phyloP scores from a whole-genome alignment of 2,888 invertebrate genomes.

The Eledone cirrhosa region DNA sequence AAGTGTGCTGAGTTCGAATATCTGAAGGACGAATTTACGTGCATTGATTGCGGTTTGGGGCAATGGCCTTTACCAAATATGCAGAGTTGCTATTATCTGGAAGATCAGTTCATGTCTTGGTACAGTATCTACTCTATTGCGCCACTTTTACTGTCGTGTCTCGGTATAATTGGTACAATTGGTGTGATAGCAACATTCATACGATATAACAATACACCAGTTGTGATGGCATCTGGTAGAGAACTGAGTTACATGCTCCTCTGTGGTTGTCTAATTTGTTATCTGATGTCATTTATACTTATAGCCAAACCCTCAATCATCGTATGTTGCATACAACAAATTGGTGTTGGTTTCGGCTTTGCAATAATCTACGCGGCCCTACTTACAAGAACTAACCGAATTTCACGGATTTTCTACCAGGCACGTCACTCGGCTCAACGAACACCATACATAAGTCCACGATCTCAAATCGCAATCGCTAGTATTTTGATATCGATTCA shows the following conservation, averaged over 20 bases:
- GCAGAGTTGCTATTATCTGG: slow-evolving; percentile 52
- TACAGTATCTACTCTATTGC: slow-evolving; percentile 72
- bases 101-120: slow-evolving; percentile 61
- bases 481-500: slow-evolving; percentile 72
- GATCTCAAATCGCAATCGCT: slow-evolving; percentile 74
- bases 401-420: slow-evolving; percentile 74
- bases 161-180: slow-evolving; percentile 74
- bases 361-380: slow-evolving; percentile 74
- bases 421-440: slow-evolving; percentile 74
- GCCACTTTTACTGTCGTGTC: slow-evolving; percentile 73
- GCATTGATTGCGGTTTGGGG: slow-evolving; percentile 60
- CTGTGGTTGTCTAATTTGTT: slow-evolving; percentile 74
- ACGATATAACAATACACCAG: slow-evolving; percentile 75
- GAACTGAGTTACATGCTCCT: slow-evolving; percentile 75
- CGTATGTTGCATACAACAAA: slow-evolving; percentile 69
- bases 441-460: slow-evolving; percentile 75
- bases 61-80: slow-evolving; percentile 63
- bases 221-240: slow-evolving; percentile 74
- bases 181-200: slow-evolving; percentile 74
- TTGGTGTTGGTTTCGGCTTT: slow-evolving; percentile 66
- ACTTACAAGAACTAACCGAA: slow-evolving; percentile 75
- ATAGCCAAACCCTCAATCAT: slow-evolving; percentile 72
- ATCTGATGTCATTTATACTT: slow-evolving; percentile 74
- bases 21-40: slow-evolving; percentile 62
- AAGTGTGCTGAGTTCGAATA: slow-evolving; percentile 61